phyloP scores from a whole-genome alignment of 1,140 invertebrate genomes.

The Panagrolaimus sp. region DNA sequence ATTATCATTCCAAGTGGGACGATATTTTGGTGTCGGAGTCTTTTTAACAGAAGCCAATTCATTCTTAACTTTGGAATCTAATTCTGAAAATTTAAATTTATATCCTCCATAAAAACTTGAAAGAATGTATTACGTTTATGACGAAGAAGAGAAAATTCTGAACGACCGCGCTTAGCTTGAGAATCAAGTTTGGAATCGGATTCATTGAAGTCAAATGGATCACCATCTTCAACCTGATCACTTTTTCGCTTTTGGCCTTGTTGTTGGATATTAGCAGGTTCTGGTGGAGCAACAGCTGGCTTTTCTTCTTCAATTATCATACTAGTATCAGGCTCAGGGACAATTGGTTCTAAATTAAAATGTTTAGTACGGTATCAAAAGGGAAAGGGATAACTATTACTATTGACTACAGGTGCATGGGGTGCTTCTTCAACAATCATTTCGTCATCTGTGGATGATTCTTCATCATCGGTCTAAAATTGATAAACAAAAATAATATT shows the following conservation, averaged over 20 bases:
- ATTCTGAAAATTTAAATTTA: neutral
- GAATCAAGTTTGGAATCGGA: no score
- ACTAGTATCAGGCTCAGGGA: no score
- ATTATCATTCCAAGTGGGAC: neutral
- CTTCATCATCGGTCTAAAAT: neutral
- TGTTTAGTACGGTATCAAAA: no score
- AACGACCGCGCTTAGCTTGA: no score
- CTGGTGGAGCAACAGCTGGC: no score
- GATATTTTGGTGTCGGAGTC: neutral
- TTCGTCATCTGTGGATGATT: neutral
- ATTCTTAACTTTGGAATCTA: conserved; percentile 2
- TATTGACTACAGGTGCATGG: neutral
- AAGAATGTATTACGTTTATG: neutral
- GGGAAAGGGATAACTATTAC: no score
- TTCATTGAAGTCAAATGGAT: no score
- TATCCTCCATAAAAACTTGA: neutral
- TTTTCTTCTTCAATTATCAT: no score
- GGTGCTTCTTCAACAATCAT: neutral
- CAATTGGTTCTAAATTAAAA: no score
- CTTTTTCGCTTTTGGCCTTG: no score
- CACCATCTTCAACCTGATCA: no score
- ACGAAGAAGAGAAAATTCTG: neutral
- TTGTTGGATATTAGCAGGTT: no score
- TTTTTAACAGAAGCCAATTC: neutral
- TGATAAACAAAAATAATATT: neutral